A percentile compares a stretch with the other conserved stretches of the same genome.
Evolutionary conservation across 2,888 invertebrate species (phyloP).

Genomic region (Tupiocoris notatus): DNA sequence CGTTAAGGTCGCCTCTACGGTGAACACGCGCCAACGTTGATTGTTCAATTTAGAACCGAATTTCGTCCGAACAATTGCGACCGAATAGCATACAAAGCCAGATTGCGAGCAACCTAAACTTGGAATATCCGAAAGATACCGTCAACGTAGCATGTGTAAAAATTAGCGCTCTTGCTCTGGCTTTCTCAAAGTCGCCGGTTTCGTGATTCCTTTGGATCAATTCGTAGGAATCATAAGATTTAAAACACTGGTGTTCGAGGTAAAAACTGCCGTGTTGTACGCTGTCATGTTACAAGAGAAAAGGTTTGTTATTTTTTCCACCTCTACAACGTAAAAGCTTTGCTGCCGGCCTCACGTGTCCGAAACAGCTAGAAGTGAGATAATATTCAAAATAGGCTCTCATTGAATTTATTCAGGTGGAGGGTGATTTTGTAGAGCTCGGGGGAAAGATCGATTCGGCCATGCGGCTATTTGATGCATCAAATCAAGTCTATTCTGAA

Average conservation of each 20-base stretch:
- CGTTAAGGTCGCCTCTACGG: too few relatives aligned
- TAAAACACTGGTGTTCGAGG: background rate
- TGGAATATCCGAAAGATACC: too few relatives aligned
- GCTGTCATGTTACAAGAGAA: slow-evolving; percentile 13
- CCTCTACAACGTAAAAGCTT: background rate
- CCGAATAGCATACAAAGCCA: too few relatives aligned
- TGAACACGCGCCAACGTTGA: too few relatives aligned
- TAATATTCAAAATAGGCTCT: slow-evolving; percentile 21
- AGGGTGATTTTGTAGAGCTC: background rate
- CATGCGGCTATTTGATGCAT: too few relatives aligned
- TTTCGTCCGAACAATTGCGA: too few relatives aligned
- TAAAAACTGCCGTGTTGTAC: slow-evolving; percentile 21
- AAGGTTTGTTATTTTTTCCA: slow-evolving; percentile 24
- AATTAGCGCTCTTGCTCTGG: too few relatives aligned
- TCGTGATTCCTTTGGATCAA: background rate
- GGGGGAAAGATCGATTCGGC: too few relatives aligned
- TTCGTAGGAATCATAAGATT: background rate
- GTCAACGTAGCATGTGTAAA: too few relatives aligned
- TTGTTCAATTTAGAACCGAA: too few relatives aligned
- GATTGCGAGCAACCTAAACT: too few relatives aligned
- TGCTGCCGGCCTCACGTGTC: background rate
- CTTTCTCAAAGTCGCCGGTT: background rate
- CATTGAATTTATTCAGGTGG: slow-evolving; percentile 13
- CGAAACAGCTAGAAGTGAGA: slow-evolving; percentile 6
- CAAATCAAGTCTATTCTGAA: too few relatives aligned